phyloP scores from a whole-genome alignment of 2,888 invertebrate genomes.

The Asteroscopus sphinx region DNA sequence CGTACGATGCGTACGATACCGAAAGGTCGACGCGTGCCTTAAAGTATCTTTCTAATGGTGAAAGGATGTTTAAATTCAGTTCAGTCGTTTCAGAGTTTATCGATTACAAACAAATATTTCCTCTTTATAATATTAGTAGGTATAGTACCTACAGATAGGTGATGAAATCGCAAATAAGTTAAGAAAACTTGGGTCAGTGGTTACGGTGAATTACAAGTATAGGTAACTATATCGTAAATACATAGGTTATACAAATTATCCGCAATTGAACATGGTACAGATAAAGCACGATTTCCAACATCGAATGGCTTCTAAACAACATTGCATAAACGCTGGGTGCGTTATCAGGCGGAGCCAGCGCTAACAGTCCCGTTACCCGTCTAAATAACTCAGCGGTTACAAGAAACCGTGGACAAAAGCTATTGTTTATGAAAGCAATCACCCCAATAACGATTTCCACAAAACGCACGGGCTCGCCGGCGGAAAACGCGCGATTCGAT shows the following conservation, averaged over 20 bases:
- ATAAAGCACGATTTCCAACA: constrained; percentile 61
- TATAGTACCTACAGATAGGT: constrained; percentile 36
- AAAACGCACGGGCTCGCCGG: constrained; percentile 79
- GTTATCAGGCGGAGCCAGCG: constrained; percentile 73
- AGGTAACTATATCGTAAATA: constrained; percentile 57
- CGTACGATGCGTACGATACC: too few species aligned
- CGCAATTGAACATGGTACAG: constrained; percentile 57
- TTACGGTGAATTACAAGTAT: constrained; percentile 54
- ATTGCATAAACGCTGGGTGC: constrained; percentile 67
- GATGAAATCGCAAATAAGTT: constrained; percentile 44
- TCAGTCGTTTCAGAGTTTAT: too few species aligned
- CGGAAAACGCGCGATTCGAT: constrained; percentile 88
- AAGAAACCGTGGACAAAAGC: constrained; percentile 85
- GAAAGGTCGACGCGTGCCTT: too few species aligned
- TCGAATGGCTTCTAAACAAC: constrained; percentile 61
- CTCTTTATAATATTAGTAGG: too few species aligned
- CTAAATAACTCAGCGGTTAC: constrained; percentile 79
- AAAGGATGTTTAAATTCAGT: too few species aligned
- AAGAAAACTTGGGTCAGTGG: constrained; percentile 43
- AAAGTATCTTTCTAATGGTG: too few species aligned
- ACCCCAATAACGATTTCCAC: constrained; percentile 89
- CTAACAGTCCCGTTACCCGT: constrained; percentile 77
- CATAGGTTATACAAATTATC: constrained; percentile 56
- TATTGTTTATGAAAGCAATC: constrained; percentile 90
- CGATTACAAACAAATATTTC: too few species aligned